Conservation (phyloP, 2,888 invertebrate genomes). For the Microplitis deprimator region DNA sequence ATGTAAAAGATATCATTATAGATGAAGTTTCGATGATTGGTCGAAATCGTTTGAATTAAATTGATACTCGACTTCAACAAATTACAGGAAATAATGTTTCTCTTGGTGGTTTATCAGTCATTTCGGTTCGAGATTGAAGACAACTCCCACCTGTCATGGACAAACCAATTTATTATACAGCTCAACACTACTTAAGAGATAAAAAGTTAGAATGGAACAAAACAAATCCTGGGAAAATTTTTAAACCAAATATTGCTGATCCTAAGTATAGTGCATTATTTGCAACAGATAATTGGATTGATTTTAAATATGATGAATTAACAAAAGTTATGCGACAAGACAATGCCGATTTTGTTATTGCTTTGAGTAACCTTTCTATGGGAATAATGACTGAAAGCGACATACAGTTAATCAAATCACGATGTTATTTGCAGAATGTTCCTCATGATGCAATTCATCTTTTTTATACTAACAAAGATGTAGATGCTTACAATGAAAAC, state of each 20-base stretch:
- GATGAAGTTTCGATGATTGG: no score
- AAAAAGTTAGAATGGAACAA: not conserved
- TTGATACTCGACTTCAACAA: no score
- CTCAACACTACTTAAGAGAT: slow-evolving; percentile 13
- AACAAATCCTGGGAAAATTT: not conserved
- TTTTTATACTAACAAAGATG: not conserved
- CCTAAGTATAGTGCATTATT: slow-evolving; percentile 33
- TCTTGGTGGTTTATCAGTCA: no score
- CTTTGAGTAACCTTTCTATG: slow-evolving; percentile 50
- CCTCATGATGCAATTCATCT: slow-evolving; percentile 33
- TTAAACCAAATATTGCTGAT: not conserved
- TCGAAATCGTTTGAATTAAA: no score
- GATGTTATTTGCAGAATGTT: slow-evolving; percentile 6
- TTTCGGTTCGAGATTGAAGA: slow-evolving; percentile 60
- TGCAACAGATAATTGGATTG: slow-evolving; percentile 48
- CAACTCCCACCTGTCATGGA: slow-evolving; percentile 61
- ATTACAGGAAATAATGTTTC: no score
- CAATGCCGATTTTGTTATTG: slow-evolving; percentile 51
- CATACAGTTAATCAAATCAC: slow-evolving; percentile 47
- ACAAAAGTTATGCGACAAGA: slow-evolving; percentile 58
- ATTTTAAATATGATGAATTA: slow-evolving; percentile 35
- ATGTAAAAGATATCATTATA: no score
- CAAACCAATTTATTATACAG: slow-evolving; percentile 47
- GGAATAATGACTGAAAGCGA: slow-evolving; percentile 49
- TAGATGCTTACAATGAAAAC: not conserved